A percentile compares a stretch with the other conserved stretches of the same genome.
phyloP scores from a whole-genome alignment of 2,888 invertebrate species.

The Ochropleura leucogaster region DNA sequence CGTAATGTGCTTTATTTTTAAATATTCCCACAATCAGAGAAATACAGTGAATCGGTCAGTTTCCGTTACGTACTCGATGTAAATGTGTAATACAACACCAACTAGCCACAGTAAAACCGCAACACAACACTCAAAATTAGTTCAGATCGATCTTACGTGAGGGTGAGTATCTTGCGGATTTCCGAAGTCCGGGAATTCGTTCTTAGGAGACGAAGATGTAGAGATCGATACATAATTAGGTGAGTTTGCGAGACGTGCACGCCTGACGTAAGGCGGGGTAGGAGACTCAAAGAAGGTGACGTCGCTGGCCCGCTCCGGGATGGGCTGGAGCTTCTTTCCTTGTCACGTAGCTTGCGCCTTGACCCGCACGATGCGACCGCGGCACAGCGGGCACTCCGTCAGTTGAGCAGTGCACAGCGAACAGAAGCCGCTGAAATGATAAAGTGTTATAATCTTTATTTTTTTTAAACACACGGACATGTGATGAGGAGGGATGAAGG shows the following conservation, averaged over 20 bases:
- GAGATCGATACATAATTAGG: not conserved
- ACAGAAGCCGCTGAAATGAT: conserved; percentile 94
- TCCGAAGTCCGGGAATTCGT: not conserved
- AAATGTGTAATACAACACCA: not conserved
- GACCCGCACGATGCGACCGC: conserved; percentile 82
- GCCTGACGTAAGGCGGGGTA: conserved; percentile 14
- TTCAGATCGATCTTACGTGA: conserved; percentile 33
- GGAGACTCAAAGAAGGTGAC: conserved; percentile 33
- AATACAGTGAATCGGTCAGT: not conserved
- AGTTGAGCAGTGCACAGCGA: conserved; percentile 94
- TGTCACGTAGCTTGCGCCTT: conserved; percentile 73
- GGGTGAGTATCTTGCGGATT: not conserved
- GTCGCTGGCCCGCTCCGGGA: conserved; percentile 17
- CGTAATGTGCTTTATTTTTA: not conserved
- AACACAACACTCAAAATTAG: conserved; percentile 30
- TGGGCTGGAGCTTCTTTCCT: not conserved
- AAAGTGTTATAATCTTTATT: not conserved
- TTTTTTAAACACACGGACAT: not conserved
- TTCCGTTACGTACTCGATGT: conserved; percentile 33
- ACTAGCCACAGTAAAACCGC: conserved; percentile 15
- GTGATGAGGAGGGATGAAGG: too few species aligned
- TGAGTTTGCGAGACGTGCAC: not conserved
- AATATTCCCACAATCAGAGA: not conserved
- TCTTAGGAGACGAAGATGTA: not conserved
- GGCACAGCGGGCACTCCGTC: conserved; percentile 96